Evolutionary conservation across 2,888 invertebrate genomes (phyloP), one percentile per base, ranked within the genome.

Genomic region (Andrena bicolor): DNA sequence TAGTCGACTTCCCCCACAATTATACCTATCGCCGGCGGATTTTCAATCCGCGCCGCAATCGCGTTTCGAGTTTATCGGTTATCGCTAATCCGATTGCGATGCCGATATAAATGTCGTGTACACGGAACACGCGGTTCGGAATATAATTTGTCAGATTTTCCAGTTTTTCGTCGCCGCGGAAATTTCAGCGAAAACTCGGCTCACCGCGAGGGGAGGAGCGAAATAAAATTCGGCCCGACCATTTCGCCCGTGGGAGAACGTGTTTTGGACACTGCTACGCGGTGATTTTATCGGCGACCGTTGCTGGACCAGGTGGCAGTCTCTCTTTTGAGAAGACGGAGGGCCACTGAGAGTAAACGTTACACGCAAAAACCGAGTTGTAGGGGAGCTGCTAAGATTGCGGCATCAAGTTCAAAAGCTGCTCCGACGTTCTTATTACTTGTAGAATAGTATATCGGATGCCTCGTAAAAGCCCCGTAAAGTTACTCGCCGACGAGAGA

Each of bases 381-480:
- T 2, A 30, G 8, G 32, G 48, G 53, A 65, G 60, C 20, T 8
- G 4, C 6, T 2, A n/a, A 49, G 70, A 32, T 76, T 10, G 35
- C 3, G 2, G 35, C 58, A 56, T 60, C 49, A 35, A 65, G 58
- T 58, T 69, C 72, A 72, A 84, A 84, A 80, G 79, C 72, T 53
- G 70, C 49, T 64, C 32, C 51, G 73, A 41, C 72, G 76, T 68
- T 75, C 75, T 85, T 86, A 83, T 87, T 87, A 81, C 83, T 79
- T 77, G 78, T 69, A 85, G 71, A 83, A 76, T 71, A 49, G 75
- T 73, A 64, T 64, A 65, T 76, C 82, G 77, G 70, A 76, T 82
- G 71, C 65, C 70, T 65, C 73, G 60, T 87, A 81, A 86, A 87
- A 83, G 80, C 64, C 64, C 35, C 77, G 74, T 76, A 79, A 86